Evolutionary conservation across 2,113 vertebrate genomes (phyloP), one percentile per base, ranked within the genome.

Genomic region (Corythornis cristatus): DNA sequence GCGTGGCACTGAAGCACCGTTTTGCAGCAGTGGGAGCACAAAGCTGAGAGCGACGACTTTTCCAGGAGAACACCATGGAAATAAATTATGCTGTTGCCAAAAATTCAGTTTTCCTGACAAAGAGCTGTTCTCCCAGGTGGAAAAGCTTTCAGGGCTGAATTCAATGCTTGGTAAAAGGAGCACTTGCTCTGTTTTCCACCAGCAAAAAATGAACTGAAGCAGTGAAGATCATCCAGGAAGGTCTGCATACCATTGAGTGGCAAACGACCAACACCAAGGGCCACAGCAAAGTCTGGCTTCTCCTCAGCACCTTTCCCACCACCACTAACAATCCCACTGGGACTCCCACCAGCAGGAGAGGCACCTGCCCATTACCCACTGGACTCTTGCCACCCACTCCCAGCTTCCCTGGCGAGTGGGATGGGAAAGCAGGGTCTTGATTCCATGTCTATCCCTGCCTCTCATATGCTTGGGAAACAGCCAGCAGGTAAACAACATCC

Each of bases 231-330:
- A 1, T 61, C 22, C 6, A 4, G 58, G 61, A 56, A 78, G 40
- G 40, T 67, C 62, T 28, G 26, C 0, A 0, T 14, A 12, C 23
- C 61, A 28, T 31, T 3, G 61, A 83, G 50, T 46, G 33, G 46
- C 33, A 51, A 86, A 58, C 0, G 0, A 46, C 33, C 0, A 0
- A 12, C 60, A 12, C 2, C 0, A 54, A 15, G 50, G 23, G 60
- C 35, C 37, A 12, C 23, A 13, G 0, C 4, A 1, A 46, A 57
- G 42, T 7, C 42, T 65, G 28, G 75, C 78, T 80, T 31, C 78
- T 67, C 61, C 60, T 58, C 60, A 87, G 84, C 78, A 58, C 13
- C 82, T 20, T 45, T 9, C 29, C 89, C 64, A 3, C 7, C 7
- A 0, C 53, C 5, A 4, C 70, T 11, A 64, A 37, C 46, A 11